Conservation (phyloP, 2,888 invertebrate genomes). For the Oligia latruncula region DNA sequence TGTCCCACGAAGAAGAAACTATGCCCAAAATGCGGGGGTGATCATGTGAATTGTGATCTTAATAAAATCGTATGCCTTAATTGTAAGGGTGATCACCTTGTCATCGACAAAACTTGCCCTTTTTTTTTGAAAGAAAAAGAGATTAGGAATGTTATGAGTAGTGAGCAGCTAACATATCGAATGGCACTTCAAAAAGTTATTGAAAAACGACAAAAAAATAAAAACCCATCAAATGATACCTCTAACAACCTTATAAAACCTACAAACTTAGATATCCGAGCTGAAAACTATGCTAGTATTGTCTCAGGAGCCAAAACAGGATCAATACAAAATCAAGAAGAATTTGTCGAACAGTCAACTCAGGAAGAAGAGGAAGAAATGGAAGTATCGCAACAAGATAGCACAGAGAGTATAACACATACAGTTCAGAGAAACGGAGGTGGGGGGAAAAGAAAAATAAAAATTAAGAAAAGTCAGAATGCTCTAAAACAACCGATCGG, state of each 20-base stretch:
- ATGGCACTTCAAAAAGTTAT: neutral
- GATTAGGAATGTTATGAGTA: neutral
- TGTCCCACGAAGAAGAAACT: no score
- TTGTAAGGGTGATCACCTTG: neutral
- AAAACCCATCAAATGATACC: neutral
- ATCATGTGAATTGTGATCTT: no score
- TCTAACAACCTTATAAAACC: neutral
- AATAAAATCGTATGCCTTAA: no score
- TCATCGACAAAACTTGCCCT: conserved; percentile 1
- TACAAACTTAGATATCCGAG: no score
- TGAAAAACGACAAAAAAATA: neutral
- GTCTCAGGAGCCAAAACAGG: no score
- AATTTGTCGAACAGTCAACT: neutral
- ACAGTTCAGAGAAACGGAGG: neutral
- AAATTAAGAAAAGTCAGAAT: no score
- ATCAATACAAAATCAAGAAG: no score
- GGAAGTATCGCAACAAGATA: no score
- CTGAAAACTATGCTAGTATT: no score
- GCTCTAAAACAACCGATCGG: no score
- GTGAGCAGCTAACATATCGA: neutral
- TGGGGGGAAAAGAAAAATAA: neutral
- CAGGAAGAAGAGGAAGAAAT: no score
- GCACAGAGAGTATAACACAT: neutral
- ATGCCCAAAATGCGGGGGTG: no score
- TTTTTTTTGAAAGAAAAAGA: neutral